Conservation (phyloP, 1,140 invertebrate species). For the Forficula auricularia region DNA sequence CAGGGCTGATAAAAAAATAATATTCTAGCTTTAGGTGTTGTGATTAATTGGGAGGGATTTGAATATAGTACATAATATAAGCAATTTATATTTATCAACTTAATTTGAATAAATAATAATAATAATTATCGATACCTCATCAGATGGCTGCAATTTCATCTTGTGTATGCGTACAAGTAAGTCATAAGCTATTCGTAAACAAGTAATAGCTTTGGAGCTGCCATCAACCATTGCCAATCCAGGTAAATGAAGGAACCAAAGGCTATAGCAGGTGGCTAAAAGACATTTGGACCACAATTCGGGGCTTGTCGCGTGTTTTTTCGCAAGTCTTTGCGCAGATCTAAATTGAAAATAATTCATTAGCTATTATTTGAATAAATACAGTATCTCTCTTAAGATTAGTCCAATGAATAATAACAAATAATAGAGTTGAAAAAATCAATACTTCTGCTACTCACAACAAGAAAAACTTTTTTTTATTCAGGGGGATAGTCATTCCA, state of each 20-base stretch:
- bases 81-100: neutral
- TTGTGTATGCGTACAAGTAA: constrained; percentile 71
- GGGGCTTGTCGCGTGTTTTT: constrained; percentile 47
- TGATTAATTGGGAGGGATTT: too few species aligned
- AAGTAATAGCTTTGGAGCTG: constrained; percentile 49
- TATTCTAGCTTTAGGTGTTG: too few species aligned
- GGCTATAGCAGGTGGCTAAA: constrained; percentile 69
- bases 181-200: constrained; percentile 70
- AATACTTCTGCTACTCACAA: too few species aligned
- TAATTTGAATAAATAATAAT: neutral
- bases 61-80: constrained; percentile 2
- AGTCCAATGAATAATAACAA: too few species aligned
- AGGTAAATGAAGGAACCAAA: constrained; percentile 95
- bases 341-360: too few species aligned
- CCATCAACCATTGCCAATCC: constrained; percentile 42
- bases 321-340: constrained; percentile 72
- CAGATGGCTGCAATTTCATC: constrained; percentile 57
- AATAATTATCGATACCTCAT: constrained; percentile 82
- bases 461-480: too few species aligned
- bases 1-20: too few species aligned
- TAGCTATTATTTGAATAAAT: too few species aligned
- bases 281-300: constrained; percentile 84
- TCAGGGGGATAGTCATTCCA: too few species aligned
- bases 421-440: too few species aligned
- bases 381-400: too few species aligned